A percentile compares a stretch with the other conserved stretches of the same genome.
Conservation (phyloP, 2,888 invertebrate genomes). For the Microctonus brassicae region DNA sequence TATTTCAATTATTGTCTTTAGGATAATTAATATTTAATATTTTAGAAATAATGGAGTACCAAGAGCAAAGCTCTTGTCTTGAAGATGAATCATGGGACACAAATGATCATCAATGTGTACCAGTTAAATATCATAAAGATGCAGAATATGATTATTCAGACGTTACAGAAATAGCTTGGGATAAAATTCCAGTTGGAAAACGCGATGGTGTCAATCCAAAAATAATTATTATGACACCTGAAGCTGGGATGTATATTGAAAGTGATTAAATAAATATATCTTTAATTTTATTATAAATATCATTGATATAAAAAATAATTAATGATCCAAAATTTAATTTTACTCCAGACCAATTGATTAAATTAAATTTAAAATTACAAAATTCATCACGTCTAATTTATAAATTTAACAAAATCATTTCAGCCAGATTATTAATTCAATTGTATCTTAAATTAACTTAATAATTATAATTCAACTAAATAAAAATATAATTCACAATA, state of each 20-base stretch:
- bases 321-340: too few relatives aligned
- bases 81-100: slow-evolving; percentile 47
- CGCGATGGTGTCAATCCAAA: slow-evolving; percentile 2
- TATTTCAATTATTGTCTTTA: not conserved
- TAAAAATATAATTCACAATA: not conserved
- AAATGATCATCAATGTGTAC: slow-evolving; percentile 47
- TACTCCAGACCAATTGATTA: too few relatives aligned
- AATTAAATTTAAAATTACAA: too few relatives aligned
- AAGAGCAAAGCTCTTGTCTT: slow-evolving; percentile 48
- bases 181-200: not conserved
- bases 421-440: too few relatives aligned
- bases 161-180: slow-evolving; percentile 41
- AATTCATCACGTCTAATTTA: too few relatives aligned
- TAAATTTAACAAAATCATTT: too few relatives aligned
- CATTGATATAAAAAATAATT: too few relatives aligned
- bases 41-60: slow-evolving; percentile 36
- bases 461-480: too few relatives aligned
- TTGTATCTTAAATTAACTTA: too few relatives aligned
- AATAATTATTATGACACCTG: slow-evolving; percentile 16
- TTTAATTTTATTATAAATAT: not conserved
- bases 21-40: not conserved
- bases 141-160: slow-evolving; percentile 43
- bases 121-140: slow-evolving; percentile 44
- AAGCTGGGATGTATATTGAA: slow-evolving; percentile 15
- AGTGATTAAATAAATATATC: not conserved